These are phyloP conservation scores for Aphrophora alni DNA, from an alignment of 2,888 invertebrate species.

Conservation along the genomic window DNA sequence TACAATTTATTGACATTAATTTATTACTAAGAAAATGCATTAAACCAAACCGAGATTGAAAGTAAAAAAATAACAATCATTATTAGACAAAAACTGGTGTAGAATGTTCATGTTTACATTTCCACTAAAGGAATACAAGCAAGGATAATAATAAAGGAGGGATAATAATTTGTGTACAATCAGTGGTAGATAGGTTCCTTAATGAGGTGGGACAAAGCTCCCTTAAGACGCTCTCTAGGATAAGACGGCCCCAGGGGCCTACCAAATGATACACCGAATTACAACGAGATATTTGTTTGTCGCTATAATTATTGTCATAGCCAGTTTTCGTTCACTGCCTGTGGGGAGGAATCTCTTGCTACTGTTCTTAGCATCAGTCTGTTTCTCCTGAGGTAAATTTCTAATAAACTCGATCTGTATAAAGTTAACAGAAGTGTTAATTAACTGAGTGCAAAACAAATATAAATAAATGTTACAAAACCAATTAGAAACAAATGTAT, in stretches of 20 bases:
- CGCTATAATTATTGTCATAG: slow-evolving; percentile 3
- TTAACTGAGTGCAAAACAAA: no score
- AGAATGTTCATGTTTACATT: background rate
- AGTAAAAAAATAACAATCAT: background rate
- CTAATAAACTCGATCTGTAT: no score
- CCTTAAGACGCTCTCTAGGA: slow-evolving; percentile 3
- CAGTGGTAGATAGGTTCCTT: slow-evolving; percentile 6
- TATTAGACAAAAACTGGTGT: background rate
- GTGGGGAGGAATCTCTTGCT: background rate
- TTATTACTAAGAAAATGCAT: no score
- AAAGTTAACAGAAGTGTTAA: no score
- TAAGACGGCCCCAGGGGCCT: slow-evolving; percentile 2
- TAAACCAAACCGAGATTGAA: background rate
- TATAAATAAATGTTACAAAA: no score
- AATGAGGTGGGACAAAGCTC: background rate
- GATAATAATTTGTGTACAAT: background rate
- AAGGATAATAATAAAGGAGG: background rate
- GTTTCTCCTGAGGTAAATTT: no score
- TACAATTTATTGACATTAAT: no score
- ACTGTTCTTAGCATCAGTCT: no score
- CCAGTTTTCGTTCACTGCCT: background rate
- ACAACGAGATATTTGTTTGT: background rate
- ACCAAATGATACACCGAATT: slow-evolving; percentile 2
- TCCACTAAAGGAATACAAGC: no score
- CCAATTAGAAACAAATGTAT: no score